Evolutionary conservation across 1,140 invertebrate species (phyloP).

Genomic region (Bombus superbus): DNA sequence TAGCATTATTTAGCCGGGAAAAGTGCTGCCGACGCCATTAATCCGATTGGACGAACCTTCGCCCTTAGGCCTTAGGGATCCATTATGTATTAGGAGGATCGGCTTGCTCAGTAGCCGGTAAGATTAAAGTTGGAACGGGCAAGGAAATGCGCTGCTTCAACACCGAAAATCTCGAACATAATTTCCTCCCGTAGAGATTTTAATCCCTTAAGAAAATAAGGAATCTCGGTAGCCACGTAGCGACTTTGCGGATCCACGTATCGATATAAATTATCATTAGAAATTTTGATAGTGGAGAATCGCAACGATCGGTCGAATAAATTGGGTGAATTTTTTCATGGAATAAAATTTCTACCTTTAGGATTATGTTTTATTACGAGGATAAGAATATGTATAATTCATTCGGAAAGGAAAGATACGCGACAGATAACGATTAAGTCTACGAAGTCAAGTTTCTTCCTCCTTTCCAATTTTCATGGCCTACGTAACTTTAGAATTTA

Average conservation of each 20-base stretch:
- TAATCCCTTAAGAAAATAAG: slow-evolving; percentile 53
- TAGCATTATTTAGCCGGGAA: slow-evolving; percentile 70
- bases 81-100: slow-evolving; percentile 76
- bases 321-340: too few species aligned
- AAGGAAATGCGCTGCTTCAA: slow-evolving; percentile 52
- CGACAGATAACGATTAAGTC: not conserved
- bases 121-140: slow-evolving; percentile 59
- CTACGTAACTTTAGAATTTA: not conserved
- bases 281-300: not conserved
- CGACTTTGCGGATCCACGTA: not conserved
- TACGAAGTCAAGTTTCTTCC: not conserved
- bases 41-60: slow-evolving; percentile 74
- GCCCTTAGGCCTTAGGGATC: slow-evolving; percentile 64
- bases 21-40: slow-evolving; percentile 72
- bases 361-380: not conserved
- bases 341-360: too few species aligned
- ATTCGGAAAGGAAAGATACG: not conserved
- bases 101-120: slow-evolving; percentile 23
- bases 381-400: not conserved
- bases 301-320: too few species aligned
- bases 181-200: slow-evolving; percentile 54
- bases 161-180: slow-evolving; percentile 60
- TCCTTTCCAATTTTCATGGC: not conserved
- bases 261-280: not conserved
- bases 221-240: not conserved